Percentiles rank a stretch among this genome's conserved stretches.
These are phyloP conservation scores for Epistrophella euchroma DNA, from an alignment of 2,888 invertebrate species.

Conservation along the genomic window DNA sequence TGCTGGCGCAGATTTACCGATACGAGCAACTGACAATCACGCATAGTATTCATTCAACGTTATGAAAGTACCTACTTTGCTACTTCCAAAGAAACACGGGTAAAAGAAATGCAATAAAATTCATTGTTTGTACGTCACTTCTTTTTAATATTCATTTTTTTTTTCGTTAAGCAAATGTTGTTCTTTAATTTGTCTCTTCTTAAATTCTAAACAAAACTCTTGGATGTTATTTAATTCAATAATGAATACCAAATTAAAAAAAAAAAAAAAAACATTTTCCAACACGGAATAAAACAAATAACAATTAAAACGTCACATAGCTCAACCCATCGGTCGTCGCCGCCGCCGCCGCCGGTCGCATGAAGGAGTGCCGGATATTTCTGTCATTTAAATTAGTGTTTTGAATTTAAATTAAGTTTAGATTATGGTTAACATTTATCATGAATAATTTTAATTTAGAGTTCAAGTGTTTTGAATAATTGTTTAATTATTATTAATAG, in stretches of 20 bases:
- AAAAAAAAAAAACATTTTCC: background rate
- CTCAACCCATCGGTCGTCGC: background rate
- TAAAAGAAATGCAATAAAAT: no score
- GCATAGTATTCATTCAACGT: no score
- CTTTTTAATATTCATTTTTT: no score
- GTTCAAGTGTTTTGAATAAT: slow-evolving; percentile 27
- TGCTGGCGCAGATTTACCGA: no score
- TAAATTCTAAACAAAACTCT: background rate
- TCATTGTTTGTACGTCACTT: no score
- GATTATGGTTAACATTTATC: slow-evolving; percentile 32
- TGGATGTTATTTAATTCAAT: background rate
- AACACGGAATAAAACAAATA: slow-evolving; percentile 15
- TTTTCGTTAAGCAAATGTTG: no score
- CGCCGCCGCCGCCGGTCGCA: background rate
- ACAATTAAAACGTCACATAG: slow-evolving; percentile 27
- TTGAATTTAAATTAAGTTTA: slow-evolving; percentile 64
- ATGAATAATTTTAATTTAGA: slow-evolving; percentile 31
- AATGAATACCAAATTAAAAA: background rate
- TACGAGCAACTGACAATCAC: no score
- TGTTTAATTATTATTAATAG: background rate
- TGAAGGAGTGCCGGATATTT: slow-evolving; percentile 67
- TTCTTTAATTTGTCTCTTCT: no score
- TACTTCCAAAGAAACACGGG: no score
- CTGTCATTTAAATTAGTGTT: slow-evolving; percentile 46
- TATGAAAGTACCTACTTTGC: no score